Evolutionary conservation across 2,113 vertebrate genomes (phyloP).

Genomic region (Coturnix japonica): DNA sequence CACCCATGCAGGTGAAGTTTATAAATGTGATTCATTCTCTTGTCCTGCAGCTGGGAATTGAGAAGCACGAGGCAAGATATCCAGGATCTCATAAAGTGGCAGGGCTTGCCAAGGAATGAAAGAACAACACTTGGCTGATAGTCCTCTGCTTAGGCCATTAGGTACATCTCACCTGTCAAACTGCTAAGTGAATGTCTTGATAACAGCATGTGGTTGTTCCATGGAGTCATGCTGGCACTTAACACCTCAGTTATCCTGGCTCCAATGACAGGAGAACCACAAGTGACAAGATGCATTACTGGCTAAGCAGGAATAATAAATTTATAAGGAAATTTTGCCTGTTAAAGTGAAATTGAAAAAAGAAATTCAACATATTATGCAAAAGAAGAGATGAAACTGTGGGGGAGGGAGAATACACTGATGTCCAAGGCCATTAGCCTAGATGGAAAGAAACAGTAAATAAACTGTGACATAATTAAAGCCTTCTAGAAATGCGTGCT

Average conservation of each 20-base stretch:
- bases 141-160: not conserved
- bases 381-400: not conserved
- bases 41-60: not conserved
- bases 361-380: constrained; percentile 16
- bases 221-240: constrained; percentile 51
- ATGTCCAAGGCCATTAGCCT: constrained; percentile 28
- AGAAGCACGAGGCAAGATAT: not conserved
- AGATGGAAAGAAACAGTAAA: constrained; percentile 22
- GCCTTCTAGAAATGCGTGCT: not conserved
- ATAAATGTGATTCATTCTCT: not conserved
- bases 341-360: constrained; percentile 37
- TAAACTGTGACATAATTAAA: constrained; percentile 57
- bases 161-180: constrained; percentile 23
- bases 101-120: not conserved
- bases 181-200: constrained; percentile 3
- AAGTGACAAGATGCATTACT: constrained; percentile 55
- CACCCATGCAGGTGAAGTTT: not conserved
- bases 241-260: constrained; percentile 46
- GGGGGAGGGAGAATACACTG: not conserved
- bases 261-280: constrained; percentile 26
- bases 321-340: constrained; percentile 47
- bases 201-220: constrained; percentile 22
- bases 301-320: constrained; percentile 58
- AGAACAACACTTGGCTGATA: not conserved
- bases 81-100: not conserved